Evolutionary conservation across 2,888 invertebrate genomes (phyloP).

Genomic region (Leptopilina drosophilae): DNA sequence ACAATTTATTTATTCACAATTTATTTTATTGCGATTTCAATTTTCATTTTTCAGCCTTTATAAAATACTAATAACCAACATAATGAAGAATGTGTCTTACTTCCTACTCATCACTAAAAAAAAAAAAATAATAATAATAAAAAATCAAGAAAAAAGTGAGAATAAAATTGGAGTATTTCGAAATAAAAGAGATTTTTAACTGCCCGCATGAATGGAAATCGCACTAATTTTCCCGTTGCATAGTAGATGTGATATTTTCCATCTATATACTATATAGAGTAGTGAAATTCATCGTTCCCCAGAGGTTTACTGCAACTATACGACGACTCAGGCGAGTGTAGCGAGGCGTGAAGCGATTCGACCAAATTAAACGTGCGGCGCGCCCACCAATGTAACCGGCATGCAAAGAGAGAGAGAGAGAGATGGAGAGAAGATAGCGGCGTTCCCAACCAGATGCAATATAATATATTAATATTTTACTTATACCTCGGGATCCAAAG

Average conservation of each 20-base stretch:
- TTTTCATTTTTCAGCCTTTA: no score
- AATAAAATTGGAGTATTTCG: no score
- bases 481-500: constrained; percentile 44
- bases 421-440: neutral
- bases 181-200: constrained; percentile 46
- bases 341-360: constrained; percentile 64
- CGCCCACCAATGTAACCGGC: constrained; percentile 51
- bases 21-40: no score
- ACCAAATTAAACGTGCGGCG: constrained; percentile 65
- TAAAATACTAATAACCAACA: no score
- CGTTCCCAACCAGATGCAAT: constrained; percentile 52
- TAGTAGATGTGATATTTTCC: constrained; percentile 57
- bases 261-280: constrained; percentile 44
- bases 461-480: constrained; percentile 62
- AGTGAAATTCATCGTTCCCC: constrained; percentile 56
- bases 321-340: constrained; percentile 55
- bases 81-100: no score
- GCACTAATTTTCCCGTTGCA: constrained; percentile 54
- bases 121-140: no score
- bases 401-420: neutral
- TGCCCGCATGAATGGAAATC: constrained; percentile 46
- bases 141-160: neutral
- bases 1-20: no score
- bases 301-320: constrained; percentile 53
- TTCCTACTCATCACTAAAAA: neutral